Base-by-base conservation (phyloP, 2,797 vertebrate species). In the Eulemur albifrons region DNA sequence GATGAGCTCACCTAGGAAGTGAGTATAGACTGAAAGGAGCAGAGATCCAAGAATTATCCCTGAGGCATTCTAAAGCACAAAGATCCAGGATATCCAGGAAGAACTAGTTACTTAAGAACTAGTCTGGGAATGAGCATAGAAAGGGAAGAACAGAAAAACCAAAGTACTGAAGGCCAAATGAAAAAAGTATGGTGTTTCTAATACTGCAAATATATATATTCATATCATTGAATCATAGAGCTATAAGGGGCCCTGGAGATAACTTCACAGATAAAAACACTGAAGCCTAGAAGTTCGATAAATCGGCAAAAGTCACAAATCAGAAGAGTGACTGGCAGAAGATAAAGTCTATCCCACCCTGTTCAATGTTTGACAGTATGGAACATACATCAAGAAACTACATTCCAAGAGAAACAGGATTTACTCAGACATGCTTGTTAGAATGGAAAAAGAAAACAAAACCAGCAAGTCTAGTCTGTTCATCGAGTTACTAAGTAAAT, bases 401-500 rank as follows among this genome's bases (percentile, higher is more conserved):
- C 27, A 70, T 80, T 10, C 17, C 48, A 80, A 63, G 57, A 83
- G 83, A 43, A 40, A 45, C 9, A 81, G 10, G 57, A 75, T 82
- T 92, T 75, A 92, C 9, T 69, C 77, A 77, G 61, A 89, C 45
- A 17, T 83, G 38, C n/a, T 61, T 86, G 65, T 81, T 65, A 84
- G 35, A 87, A 93, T 63, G 59, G 45, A 91, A 90, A 95, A 84
- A 57, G 10, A 90, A 92, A 96, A 38, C 7, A 63, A 89, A 87
- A 75, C 20, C 45, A 85, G 48, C 11, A 93, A 81, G 14, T 95
- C 81, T 63, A 75, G 50, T 86, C 80, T 94, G 43, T 65, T 94
- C 40, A 76, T 75, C 50, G 59, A 96, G 79, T 84, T 57, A 91
- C 45, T 80, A 93, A 95, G 81, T 72, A 97, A 93, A 88, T 4